These are phyloP conservation scores for Fistularia commersonii DNA, from an alignment of 2,797 vertebrate genomes.

Conservation along the genomic window DNA sequence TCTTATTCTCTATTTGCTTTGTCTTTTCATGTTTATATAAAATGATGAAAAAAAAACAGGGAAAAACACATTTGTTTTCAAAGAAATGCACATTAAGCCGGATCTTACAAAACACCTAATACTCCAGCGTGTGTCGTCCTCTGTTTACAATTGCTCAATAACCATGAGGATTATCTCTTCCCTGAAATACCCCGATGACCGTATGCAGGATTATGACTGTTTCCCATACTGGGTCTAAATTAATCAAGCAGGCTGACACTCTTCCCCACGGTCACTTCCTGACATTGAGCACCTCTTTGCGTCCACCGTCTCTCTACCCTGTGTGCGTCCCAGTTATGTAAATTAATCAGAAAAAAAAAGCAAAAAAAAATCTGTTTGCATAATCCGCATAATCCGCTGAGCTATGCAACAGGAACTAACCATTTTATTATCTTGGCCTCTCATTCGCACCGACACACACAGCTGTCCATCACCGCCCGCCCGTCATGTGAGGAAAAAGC, in stretches of 20 bases:
- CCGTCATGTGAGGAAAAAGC: no score
- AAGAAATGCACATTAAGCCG: no score
- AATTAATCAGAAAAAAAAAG: slow-evolving; percentile 39
- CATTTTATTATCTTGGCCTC: slow-evolving; percentile 43
- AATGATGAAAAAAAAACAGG: no score
- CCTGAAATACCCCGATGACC: slow-evolving; percentile 23
- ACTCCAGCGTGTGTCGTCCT: slow-evolving; percentile 31
- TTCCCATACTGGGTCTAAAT: slow-evolving; percentile 8
- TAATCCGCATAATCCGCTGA: slow-evolving; percentile 65
- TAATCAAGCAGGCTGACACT: slow-evolving; percentile 23
- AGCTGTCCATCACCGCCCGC: no score
- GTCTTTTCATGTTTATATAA: no score
- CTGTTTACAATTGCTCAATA: slow-evolving; percentile 26
- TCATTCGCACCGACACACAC: neutral
- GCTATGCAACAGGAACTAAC: slow-evolving; percentile 30
- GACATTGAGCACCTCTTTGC: slow-evolving; percentile 7
- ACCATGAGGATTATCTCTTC: slow-evolving; percentile 33
- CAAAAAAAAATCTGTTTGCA: slow-evolving; percentile 64
- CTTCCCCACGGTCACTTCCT: neutral
- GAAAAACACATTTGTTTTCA: no score
- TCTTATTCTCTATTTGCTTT: no score
- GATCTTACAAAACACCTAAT: slow-evolving; percentile 16
- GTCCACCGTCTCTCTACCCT: slow-evolving; percentile 22
- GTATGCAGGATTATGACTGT: slow-evolving; percentile 23
- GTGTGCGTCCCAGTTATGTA: slow-evolving; percentile 56